A percentile compares a stretch with the other conserved stretches of the same genome.
These are phyloP conservation scores for Eristalis intricaria DNA, from an alignment of 2,888 invertebrate species.

Conservation along the genomic window DNA sequence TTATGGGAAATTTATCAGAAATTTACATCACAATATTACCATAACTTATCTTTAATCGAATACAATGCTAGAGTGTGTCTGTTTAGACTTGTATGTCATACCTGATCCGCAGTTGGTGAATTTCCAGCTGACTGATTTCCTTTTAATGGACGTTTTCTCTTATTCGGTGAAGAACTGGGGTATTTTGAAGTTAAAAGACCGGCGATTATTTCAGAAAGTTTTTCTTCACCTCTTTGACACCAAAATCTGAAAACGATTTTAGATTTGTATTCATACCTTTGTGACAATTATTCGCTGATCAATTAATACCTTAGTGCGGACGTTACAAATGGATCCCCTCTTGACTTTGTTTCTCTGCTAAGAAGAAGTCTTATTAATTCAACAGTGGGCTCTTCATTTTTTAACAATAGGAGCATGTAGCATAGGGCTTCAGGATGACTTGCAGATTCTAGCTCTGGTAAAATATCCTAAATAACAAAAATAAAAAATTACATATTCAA, in stretches of 20 bases:
- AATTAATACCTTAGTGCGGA: slow-evolving; percentile 88
- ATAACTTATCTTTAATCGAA: no score
- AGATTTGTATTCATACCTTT: not conserved
- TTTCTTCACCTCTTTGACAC: slow-evolving; percentile 96
- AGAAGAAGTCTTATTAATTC: slow-evolving; percentile 93
- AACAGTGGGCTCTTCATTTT: slow-evolving; percentile 94
- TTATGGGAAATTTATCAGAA: no score
- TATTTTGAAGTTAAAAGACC: slow-evolving; percentile 90
- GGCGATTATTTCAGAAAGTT: slow-evolving; percentile 90
- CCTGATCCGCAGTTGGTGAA: slow-evolving; percentile 90
- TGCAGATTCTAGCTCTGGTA: slow-evolving; percentile 89
- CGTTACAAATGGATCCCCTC: slow-evolving; percentile 93
- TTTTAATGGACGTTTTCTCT: slow-evolving; percentile 91
- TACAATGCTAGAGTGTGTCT: no score
- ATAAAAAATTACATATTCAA: not conserved
- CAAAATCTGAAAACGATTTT: slow-evolving; percentile 84
- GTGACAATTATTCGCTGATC: not conserved
- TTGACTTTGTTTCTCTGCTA: slow-evolving; percentile 87
- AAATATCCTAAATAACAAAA: slow-evolving; percentile 79
- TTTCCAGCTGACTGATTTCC: slow-evolving; percentile 87
- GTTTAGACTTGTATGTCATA: slow-evolving; percentile 74
- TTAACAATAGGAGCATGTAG: slow-evolving; percentile 93
- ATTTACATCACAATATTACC: no score
- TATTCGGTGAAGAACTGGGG: slow-evolving; percentile 94
- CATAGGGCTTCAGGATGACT: slow-evolving; percentile 96